These are phyloP conservation scores for Eleutherodactylus coqui DNA, from an alignment of 2,797 vertebrate species.

Conservation along the genomic window DNA sequence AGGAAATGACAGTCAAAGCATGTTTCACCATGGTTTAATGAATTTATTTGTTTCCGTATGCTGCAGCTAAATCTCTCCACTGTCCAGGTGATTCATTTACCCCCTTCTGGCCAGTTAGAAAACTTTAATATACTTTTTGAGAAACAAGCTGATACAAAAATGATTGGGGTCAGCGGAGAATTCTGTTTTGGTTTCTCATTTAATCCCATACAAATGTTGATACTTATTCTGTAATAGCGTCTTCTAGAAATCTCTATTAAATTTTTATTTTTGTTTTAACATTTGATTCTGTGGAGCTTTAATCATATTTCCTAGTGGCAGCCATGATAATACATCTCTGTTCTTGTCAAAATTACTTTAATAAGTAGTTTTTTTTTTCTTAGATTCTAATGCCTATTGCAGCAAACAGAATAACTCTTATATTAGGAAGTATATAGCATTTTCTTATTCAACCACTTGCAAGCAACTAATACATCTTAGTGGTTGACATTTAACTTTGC, in stretches of 20 bases:
- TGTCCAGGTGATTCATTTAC: neutral
- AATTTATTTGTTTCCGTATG: neutral
- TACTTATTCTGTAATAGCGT: neutral
- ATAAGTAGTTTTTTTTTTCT: neutral
- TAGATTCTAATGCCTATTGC: neutral
- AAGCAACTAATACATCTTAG: too few species aligned
- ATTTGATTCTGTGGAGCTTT: neutral
- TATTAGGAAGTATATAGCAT: too few species aligned
- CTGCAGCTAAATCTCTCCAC: neutral
- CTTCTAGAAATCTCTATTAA: neutral
- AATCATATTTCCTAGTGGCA: neutral
- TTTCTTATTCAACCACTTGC: too few species aligned
- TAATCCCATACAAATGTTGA: neutral
- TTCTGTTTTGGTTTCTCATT: neutral
- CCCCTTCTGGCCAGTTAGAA: neutral
- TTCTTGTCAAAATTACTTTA: constrained; percentile 10
- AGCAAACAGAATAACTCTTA: neutral
- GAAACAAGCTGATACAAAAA: neutral
- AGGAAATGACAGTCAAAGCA: neutral
- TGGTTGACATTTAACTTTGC: too few species aligned
- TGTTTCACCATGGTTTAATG: neutral
- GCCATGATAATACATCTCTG: neutral
- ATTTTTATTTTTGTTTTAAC: neutral
- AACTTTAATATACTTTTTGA: neutral
- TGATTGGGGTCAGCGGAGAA: neutral